phyloP scores from a whole-genome alignment of 2,113 vertebrate genomes.

The Platysternon megacephalum region DNA sequence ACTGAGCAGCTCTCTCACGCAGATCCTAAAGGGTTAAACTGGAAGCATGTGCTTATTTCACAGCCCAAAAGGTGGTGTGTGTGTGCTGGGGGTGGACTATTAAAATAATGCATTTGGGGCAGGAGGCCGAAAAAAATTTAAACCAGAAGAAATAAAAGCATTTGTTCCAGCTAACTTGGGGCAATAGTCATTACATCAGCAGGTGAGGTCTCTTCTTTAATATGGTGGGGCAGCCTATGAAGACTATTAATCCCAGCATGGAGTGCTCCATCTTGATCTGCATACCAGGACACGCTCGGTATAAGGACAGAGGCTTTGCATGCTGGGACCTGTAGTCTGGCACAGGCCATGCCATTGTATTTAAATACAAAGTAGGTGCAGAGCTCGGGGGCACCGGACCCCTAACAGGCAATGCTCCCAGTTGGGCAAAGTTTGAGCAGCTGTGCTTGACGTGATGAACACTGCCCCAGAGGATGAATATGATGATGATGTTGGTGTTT shows the following conservation, averaged over 20 bases:
- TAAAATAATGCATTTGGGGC: not conserved
- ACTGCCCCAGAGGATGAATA: not conserved
- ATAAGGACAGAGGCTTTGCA: not conserved
- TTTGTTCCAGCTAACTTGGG: not conserved
- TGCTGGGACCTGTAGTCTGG: not conserved
- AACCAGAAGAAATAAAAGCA: not conserved
- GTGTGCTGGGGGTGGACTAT: not conserved
- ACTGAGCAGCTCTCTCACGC: not conserved
- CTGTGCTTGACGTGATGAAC: slow-evolving; percentile 8
- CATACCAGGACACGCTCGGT: not conserved
- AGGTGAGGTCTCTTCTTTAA: not conserved
- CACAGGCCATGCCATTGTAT: not conserved
- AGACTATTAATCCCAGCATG: not conserved
- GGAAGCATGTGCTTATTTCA: slow-evolving; percentile 30
- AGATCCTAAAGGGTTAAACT: not conserved
- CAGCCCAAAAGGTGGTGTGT: not conserved
- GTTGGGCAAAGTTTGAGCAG: not conserved
- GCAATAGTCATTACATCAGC: not conserved
- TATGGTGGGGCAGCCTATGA: not conserved
- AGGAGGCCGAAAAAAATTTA: not conserved
- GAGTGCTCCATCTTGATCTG: not conserved
- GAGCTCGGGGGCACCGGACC: fast-evolving
- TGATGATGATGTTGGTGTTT: not conserved
- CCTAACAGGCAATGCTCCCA: slow-evolving; percentile 8
- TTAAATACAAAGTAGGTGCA: not conserved